Base-by-base conservation (phyloP, 2,113 vertebrate species). In the Progne subis region DNA sequence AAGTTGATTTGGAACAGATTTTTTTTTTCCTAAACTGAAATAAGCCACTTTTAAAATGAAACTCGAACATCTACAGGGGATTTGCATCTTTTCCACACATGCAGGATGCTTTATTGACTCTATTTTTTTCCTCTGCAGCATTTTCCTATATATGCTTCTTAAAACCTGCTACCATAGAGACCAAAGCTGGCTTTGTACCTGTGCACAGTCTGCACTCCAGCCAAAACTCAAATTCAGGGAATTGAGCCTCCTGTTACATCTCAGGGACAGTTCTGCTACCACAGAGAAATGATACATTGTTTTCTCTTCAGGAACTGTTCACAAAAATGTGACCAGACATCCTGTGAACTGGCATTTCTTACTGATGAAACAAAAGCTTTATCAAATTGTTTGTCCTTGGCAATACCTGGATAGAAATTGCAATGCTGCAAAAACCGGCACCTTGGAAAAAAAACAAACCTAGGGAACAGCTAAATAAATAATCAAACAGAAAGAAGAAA, bases 1-100 rank as follows among this genome's bases (percentile, higher is more conserved):
- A 95, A 83, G 68, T 82, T 96, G 84, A 97, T 95, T 96, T 67
- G 65, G 88, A 96, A 96, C 94, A 96, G 93, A 90, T 92, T 95
- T 85, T 86, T 79, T 87, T 76, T 78, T 34, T n/a, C 8, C 20
- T 2, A 9, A 86, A 91, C 85, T 78, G 60, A 96, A 96, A 94
- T 88, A 94, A 96, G 76, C 88, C 85, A 95, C 71, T 96, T 86
- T 83, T 57, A 79, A 96, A 91, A 94, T 56, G 80, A 90, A 96
- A 94, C 90, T 78, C 34, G 24, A 94, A 94, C 72, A 90, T 96
- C 93, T 95, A 90, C 95, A 93, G 57, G 37, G 32, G 20, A 6
- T 84, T 86, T 88, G 76, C 0, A 2, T 79, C 93, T 84, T 94
- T 95, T 93, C 90, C 18, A 19, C 82, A 86, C 86, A 65, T 83